phyloP scores from a whole-genome alignment of 2,888 invertebrate species.

The Heliconius charithonia region DNA sequence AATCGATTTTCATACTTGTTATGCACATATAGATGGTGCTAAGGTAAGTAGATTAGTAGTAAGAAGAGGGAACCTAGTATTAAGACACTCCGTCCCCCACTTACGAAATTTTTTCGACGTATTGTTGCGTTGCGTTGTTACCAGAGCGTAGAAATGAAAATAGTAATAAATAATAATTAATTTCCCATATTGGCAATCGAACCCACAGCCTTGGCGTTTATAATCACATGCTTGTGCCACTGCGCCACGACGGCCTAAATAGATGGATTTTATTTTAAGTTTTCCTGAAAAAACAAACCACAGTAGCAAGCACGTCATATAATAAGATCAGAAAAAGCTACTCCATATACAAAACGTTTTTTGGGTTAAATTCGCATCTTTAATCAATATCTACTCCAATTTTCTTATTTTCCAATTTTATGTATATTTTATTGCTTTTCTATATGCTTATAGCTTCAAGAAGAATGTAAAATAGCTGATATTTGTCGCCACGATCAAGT shows the following conservation, averaged over 20 bases:
- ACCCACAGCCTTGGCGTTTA: too few species aligned
- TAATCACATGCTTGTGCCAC: too few species aligned
- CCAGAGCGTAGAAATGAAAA: too few species aligned
- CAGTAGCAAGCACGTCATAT: not conserved
- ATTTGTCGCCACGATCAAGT: conserved; percentile 77
- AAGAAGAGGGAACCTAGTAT: not conserved
- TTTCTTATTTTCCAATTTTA: not conserved
- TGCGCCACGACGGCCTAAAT: too few species aligned
- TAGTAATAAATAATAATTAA: too few species aligned
- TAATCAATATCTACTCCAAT: too few species aligned
- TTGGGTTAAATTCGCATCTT: too few species aligned
- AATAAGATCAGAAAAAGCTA: not conserved
- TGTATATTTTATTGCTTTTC: conserved; percentile 29
- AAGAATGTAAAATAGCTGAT: conserved; percentile 77
- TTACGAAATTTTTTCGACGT: not conserved
- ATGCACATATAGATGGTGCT: conserved; percentile 68
- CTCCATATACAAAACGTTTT: not conserved
- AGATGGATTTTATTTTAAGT: too few species aligned
- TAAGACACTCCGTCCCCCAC: not conserved
- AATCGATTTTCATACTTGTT: conserved; percentile 43
- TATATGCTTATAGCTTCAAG: conserved; percentile 61
- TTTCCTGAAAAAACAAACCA: not conserved
- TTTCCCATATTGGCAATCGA: too few species aligned
- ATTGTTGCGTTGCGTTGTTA: not conserved
- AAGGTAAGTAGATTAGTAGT: conserved; percentile 59